These are phyloP conservation scores for Desoria tigrina DNA, from an alignment of 2,888 invertebrate genomes.

Conservation along the genomic window DNA sequence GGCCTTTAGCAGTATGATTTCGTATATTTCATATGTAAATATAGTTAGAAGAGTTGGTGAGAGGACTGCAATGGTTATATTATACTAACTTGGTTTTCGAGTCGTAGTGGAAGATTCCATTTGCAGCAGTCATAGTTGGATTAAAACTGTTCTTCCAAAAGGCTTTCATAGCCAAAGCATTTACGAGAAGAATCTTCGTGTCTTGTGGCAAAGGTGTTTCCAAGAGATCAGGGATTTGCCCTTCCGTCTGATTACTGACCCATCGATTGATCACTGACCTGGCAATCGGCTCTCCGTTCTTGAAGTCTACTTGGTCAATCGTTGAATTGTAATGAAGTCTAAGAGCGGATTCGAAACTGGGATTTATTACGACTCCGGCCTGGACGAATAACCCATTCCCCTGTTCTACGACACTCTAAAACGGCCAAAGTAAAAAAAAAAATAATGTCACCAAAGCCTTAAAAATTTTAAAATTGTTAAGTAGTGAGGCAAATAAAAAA, in stretches of 20 bases:
- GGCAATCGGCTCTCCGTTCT: slow-evolving; percentile 44
- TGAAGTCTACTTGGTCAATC: slow-evolving; percentile 54
- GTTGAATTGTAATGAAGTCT: slow-evolving; percentile 54
- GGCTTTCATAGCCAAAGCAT: slow-evolving; percentile 53
- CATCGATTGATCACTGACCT: slow-evolving; percentile 53
- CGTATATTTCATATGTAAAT: too few relatives aligned
- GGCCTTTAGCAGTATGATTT: too few relatives aligned
- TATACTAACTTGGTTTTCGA: slow-evolving; percentile 44
- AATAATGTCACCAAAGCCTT: slow-evolving; percentile 13
- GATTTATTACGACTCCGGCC: slow-evolving; percentile 47
- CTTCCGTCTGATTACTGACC: slow-evolving; percentile 53
- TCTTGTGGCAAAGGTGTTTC: slow-evolving; percentile 50
- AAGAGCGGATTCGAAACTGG: slow-evolving; percentile 52
- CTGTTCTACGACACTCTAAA: slow-evolving; percentile 49
- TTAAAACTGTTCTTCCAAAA: slow-evolving; percentile 55
- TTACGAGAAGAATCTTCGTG: slow-evolving; percentile 54
- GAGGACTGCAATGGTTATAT: too few relatives aligned
- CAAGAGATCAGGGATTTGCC: slow-evolving; percentile 49
- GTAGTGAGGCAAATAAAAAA: too few relatives aligned
- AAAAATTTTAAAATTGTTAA: slow-evolving; percentile 11
- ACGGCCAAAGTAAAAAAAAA: slow-evolving; percentile 10
- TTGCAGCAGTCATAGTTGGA: slow-evolving; percentile 53
- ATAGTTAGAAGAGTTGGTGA: too few relatives aligned
- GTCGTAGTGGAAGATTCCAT: slow-evolving; percentile 54
- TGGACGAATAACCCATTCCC: slow-evolving; percentile 52